These are phyloP conservation scores for Nematolebias whitei DNA, from an alignment of 2,113 vertebrate genomes.

Conservation along the genomic window DNA sequence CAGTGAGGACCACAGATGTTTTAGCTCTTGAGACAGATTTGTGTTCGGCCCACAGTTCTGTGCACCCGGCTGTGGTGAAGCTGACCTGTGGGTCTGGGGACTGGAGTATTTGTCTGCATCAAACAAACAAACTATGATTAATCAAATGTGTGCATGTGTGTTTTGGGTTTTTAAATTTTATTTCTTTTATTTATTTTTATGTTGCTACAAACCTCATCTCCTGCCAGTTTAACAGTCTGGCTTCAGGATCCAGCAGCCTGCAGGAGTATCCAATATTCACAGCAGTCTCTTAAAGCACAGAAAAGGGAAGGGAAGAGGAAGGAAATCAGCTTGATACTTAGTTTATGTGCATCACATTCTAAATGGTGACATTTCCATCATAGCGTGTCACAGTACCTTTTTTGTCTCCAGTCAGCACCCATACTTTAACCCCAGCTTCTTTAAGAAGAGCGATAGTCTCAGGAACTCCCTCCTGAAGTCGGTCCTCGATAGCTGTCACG, in stretches of 20 bases:
- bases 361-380: neutral
- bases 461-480: slow-evolving; percentile 86
- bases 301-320: neutral
- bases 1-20: slow-evolving; percentile 84
- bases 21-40: slow-evolving; percentile 52
- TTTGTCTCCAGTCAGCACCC: slow-evolving; percentile 96
- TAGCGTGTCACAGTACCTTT: slow-evolving; percentile 79
- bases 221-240: slow-evolving; percentile 85
- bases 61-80: slow-evolving; percentile 54
- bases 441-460: slow-evolving; percentile 89
- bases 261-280: slow-evolving; percentile 91
- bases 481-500: slow-evolving; percentile 92
- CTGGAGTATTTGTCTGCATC: slow-evolving; percentile 83
- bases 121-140: slow-evolving; percentile 47
- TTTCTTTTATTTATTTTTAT: slow-evolving; percentile 6
- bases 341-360: neutral
- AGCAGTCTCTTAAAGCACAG: slow-evolving; percentile 84
- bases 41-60: slow-evolving; percentile 50
- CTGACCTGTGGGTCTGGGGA: slow-evolving; percentile 71
- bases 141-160: slow-evolving; percentile 25
- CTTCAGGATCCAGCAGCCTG: slow-evolving; percentile 84
- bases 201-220: slow-evolving; percentile 82
- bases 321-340: neutral
- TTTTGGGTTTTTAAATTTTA: slow-evolving; percentile 19
- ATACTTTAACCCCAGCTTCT: slow-evolving; percentile 88